Conservation (phyloP, 1,140 invertebrate species). For the Philopotamus ludificatus region DNA sequence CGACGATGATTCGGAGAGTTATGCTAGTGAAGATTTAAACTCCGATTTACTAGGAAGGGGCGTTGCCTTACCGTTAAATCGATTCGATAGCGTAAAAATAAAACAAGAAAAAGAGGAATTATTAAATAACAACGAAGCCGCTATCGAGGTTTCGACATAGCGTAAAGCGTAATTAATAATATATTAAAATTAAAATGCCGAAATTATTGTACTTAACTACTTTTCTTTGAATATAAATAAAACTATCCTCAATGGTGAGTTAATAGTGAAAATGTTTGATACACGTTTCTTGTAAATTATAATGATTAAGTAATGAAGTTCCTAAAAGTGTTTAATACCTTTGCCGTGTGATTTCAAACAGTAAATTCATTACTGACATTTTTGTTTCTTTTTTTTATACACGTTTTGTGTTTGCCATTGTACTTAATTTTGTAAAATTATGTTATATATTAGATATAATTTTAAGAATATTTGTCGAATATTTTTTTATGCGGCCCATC, state of each 20-base stretch:
- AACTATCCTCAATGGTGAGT: neutral
- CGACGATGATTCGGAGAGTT: conserved; percentile 40
- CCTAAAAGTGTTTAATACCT: conserved; percentile 29
- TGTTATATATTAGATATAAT: conserved; percentile 5
- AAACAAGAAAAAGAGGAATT: conserved; percentile 41
- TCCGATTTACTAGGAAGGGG: conserved; percentile 29
- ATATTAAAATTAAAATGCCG: neutral
- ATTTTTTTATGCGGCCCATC: conserved; percentile 29
- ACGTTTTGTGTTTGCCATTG: conserved; percentile 3
- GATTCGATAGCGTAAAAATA: conserved; percentile 35
- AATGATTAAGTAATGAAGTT: conserved; percentile 40
- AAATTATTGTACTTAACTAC: too few relatives aligned
- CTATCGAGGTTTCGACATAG: conserved; percentile 40
- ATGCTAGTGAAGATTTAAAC: conserved; percentile 39
- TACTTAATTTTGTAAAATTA: conserved; percentile 15
- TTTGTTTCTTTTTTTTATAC: neutral
- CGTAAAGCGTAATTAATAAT: conserved; percentile 3
- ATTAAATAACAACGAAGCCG: conserved; percentile 40
- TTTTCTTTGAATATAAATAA: neutral
- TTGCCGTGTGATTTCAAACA: neutral
- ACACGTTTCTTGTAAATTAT: neutral
- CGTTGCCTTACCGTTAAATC: conserved; percentile 20
- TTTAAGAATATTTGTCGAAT: conserved; percentile 1
- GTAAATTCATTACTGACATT: neutral
- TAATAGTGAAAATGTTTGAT: neutral